phyloP scores from a whole-genome alignment of 2,888 invertebrate species.

The Phalera bucephala region DNA sequence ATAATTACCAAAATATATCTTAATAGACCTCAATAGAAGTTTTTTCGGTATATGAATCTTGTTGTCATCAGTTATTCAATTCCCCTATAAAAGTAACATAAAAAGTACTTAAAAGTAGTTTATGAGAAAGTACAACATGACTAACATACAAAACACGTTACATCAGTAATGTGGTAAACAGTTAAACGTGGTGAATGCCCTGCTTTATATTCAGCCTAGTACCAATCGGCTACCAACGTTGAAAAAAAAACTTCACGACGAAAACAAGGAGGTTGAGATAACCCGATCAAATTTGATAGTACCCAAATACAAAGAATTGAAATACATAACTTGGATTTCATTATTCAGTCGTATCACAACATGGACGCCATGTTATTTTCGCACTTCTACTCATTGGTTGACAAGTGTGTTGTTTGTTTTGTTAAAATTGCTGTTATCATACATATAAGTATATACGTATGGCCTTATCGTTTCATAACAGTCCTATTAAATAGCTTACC shows the following conservation, averaged over 20 bases:
- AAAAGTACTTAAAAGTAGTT: too few species aligned
- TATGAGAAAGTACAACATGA: too few species aligned
- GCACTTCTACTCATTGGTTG: conserved; percentile 13
- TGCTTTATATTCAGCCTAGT: conserved; percentile 49
- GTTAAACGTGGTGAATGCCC: conserved; percentile 26
- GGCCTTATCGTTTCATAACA: conserved; percentile 1
- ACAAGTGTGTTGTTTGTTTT: conserved; percentile 44
- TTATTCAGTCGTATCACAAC: conserved; percentile 26
- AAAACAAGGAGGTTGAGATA: conserved; percentile 73
- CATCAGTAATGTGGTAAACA: too few species aligned
- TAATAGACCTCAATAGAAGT: too few species aligned
- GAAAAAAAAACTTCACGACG: conserved; percentile 60
- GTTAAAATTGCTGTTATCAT: conserved; percentile 4
- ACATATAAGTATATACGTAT: not conserved
- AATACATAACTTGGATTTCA: conserved; percentile 25
- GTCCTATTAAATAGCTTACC: not conserved
- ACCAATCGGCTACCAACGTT: conserved; percentile 54
- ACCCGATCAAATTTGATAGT: conserved; percentile 47
- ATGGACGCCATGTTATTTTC: conserved; percentile 37
- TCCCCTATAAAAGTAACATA: too few species aligned
- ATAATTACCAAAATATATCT: too few species aligned
- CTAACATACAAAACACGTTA: not conserved
- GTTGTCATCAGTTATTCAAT: too few species aligned
- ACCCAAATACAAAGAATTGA: conserved; percentile 52
- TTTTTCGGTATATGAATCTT: too few species aligned